Conservation (phyloP, 2,113 vertebrate species). For the Siniperca chuatsi region DNA sequence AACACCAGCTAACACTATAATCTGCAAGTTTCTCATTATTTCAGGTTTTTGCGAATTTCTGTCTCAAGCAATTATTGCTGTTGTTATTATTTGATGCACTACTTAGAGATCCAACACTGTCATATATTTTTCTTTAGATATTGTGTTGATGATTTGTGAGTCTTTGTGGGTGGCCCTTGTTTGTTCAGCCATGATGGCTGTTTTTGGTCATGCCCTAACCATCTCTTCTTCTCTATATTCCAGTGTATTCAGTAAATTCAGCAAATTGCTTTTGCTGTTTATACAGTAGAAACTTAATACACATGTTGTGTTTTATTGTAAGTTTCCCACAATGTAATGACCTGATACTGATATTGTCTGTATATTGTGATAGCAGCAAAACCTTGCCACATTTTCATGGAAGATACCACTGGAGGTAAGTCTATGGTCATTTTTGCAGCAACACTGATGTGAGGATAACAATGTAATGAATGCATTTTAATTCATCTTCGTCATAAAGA, state of each 20-base stretch:
- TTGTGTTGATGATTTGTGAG: background rate
- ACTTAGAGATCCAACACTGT: background rate
- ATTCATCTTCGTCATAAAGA: background rate
- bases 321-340: background rate
- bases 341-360: background rate
- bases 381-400: background rate
- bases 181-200: background rate
- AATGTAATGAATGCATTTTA: background rate
- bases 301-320: background rate
- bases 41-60: background rate
- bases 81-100: background rate
- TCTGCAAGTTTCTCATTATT: background rate
- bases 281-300: background rate
- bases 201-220: background rate
- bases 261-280: background rate
- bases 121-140: background rate
- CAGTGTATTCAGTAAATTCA: background rate
- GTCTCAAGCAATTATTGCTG: background rate
- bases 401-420: background rate
- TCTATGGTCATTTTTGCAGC: background rate
- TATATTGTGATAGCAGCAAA: background rate
- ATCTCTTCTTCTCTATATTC: background rate
- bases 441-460: background rate
- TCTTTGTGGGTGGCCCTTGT: background rate
- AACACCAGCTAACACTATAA: background rate